Evolutionary conservation across 53 echinoderm and acorn worm genomes (phyloP).

Genomic region (Echinometra lucunter): DNA sequence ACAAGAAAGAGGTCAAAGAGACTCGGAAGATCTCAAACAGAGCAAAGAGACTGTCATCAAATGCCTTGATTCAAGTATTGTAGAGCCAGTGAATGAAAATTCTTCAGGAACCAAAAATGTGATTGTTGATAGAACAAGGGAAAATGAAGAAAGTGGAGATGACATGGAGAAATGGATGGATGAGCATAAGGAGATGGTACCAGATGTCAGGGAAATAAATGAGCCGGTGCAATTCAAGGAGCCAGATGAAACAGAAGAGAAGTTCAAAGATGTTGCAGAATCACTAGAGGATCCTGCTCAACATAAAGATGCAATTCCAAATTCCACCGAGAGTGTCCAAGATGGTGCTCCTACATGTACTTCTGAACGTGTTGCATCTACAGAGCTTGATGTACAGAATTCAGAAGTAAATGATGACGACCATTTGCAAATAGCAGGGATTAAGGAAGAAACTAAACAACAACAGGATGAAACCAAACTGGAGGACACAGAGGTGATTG

Average conservation of each 20-base stretch:
- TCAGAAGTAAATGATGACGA: neutral
- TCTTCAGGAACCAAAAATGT: neutral
- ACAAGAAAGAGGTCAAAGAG: neutral
- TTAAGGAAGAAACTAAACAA: neutral
- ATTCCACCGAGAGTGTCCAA: neutral
- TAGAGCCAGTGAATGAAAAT: neutral
- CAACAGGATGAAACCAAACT: neutral
- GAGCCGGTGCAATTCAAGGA: slow-evolving; percentile 2
- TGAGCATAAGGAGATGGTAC: neutral
- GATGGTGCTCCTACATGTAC: neutral
- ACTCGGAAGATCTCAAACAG: neutral
- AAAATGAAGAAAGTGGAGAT: neutral
- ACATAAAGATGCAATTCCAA: neutral
- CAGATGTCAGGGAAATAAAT: neutral
- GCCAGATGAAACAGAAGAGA: neutral
- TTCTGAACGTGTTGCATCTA: neutral
- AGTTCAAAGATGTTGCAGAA: slow-evolving; percentile 12
- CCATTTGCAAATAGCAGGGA: neutral
- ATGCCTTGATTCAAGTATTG: neutral
- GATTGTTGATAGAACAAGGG: neutral
- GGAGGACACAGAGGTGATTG: neutral
- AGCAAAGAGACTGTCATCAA: neutral
- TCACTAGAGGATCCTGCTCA: neutral
- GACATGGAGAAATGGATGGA: neutral
- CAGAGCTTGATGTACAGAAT: neutral